Percentiles rank a stretch among this genome's conserved stretches.
Conservation (phyloP, 2,797 vertebrate genomes). For the Borostomias antarcticus region DNA sequence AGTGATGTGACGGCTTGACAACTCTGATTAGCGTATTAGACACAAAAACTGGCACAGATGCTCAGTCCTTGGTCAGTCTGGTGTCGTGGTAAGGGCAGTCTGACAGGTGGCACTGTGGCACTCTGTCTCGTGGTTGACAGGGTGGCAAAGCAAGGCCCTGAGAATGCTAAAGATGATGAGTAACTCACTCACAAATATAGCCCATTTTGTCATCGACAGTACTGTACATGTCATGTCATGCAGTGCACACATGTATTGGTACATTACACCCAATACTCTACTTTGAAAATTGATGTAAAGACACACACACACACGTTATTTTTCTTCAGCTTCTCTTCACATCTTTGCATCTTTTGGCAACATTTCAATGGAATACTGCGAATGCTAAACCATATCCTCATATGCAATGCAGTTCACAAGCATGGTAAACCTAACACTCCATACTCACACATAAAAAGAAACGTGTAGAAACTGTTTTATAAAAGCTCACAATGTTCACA, state of each 20-base stretch:
- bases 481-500: too few species aligned
- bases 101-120: slow-evolving; percentile 78
- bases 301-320: slow-evolving; percentile 17
- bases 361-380: too few species aligned
- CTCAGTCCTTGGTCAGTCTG: slow-evolving; percentile 71
- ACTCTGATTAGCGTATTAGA: slow-evolving; percentile 78
- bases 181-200: slow-evolving; percentile 37
- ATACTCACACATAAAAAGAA: neutral
- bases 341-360: too few species aligned
- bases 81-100: slow-evolving; percentile 58
- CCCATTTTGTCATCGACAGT: slow-evolving; percentile 7
- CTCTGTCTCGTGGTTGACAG: slow-evolving; percentile 71
- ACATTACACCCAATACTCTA: too few species aligned
- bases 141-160: slow-evolving; percentile 63
- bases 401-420: neutral
- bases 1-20: slow-evolving; percentile 73
- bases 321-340: too few species aligned
- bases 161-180: slow-evolving; percentile 56
- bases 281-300: slow-evolving; percentile 3
- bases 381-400: too few species aligned
- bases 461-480: neutral
- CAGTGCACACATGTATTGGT: neutral
- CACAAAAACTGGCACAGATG: slow-evolving; percentile 76
- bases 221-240: too few species aligned
- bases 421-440: neutral